phyloP scores from a whole-genome alignment of 2,888 invertebrate genomes.

The Labia minor region DNA sequence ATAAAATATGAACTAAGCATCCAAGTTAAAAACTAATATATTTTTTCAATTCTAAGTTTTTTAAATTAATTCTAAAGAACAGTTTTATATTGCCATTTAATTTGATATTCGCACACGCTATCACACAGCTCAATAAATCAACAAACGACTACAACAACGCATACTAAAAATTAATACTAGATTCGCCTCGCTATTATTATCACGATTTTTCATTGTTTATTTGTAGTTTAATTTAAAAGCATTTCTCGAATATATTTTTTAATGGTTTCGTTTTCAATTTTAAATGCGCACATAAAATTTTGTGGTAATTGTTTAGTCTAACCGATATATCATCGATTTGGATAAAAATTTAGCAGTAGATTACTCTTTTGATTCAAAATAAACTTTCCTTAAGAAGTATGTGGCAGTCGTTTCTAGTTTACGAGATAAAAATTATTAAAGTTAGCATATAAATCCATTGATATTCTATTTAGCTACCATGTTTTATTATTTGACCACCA shows the following conservation, averaged over 20 bases:
- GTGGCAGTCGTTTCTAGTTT: too few relatives aligned
- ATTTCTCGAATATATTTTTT: background rate
- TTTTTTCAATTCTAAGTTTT: background rate
- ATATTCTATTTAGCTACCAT: too few relatives aligned
- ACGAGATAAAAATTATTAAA: too few relatives aligned
- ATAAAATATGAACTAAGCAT: background rate
- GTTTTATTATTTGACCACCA: too few relatives aligned
- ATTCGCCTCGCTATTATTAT: constrained; percentile 7
- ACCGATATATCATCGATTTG: too few relatives aligned
- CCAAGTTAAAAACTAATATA: background rate
- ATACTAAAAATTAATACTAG: background rate
- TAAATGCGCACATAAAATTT: background rate
- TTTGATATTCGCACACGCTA: background rate
- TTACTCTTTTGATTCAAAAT: too few relatives aligned
- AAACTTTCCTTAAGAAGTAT: too few relatives aligned
- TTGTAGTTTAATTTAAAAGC: background rate
- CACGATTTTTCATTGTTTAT: background rate
- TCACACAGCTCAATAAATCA: constrained; percentile 1
- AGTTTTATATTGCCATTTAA: background rate
- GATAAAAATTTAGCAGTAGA: too few relatives aligned
- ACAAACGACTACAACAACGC: constrained; percentile 7
- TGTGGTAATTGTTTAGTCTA: too few relatives aligned
- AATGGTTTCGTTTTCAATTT: background rate
- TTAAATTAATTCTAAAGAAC: background rate
- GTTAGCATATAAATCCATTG: too few relatives aligned